Evolutionary conservation across 2,888 invertebrate genomes (phyloP).

Genomic region (Phyto melanocephala): DNA sequence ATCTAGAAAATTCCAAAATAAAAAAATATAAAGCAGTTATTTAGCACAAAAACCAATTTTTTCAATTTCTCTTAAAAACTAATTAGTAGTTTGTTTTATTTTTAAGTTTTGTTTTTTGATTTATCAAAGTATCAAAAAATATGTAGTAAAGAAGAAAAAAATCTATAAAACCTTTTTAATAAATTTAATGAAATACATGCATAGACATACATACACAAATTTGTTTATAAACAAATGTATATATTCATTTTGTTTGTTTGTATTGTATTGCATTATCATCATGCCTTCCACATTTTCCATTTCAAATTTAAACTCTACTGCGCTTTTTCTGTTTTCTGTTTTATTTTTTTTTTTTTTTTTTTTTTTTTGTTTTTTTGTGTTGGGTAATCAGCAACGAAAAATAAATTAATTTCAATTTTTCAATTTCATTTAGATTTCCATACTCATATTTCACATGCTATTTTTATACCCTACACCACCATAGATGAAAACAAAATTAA

Average conservation of each 20-base stretch:
- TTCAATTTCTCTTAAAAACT: conserved; percentile 40
- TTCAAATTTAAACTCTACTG: conserved; percentile 34
- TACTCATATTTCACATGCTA: conserved; percentile 27
- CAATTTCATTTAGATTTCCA: conserved; percentile 51
- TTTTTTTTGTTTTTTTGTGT: not conserved
- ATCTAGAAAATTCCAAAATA: too few species aligned
- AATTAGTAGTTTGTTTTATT: conserved; percentile 31
- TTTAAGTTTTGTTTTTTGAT: too few species aligned
- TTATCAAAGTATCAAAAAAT: too few species aligned
- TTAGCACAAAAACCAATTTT: not conserved
- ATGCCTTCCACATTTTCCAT: conserved; percentile 29
- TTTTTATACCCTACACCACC: too few species aligned
- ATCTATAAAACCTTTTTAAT: not conserved
- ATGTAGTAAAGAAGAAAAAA: not conserved
- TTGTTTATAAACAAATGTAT: not conserved
- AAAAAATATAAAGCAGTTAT: not conserved
- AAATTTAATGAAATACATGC: not conserved
- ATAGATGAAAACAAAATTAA: too few species aligned
- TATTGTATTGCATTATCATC: conserved; percentile 27
- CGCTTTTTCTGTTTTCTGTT: conserved; percentile 41
- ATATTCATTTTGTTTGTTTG: not conserved
- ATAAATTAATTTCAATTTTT: conserved; percentile 30
- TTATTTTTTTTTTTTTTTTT: too few species aligned
- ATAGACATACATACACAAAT: conserved; percentile 7
- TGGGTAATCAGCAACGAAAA: conserved; percentile 32